These are phyloP conservation scores for Cyprinodon variegatus DNA, from an alignment of 2,113 vertebrate species.

Conservation along the genomic window DNA sequence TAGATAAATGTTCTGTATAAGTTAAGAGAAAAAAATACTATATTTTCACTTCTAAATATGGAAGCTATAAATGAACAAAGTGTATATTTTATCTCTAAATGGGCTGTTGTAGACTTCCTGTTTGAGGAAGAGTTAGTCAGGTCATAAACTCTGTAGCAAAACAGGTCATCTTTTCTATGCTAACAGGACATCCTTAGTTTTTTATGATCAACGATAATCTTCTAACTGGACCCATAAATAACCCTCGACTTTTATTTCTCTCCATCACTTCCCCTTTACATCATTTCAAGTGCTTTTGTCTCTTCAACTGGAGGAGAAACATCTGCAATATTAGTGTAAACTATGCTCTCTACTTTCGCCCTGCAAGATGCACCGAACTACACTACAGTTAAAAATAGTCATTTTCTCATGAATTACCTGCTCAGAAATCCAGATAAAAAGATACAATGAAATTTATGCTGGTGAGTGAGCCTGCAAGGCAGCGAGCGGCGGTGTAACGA, in stretches of 20 bases:
- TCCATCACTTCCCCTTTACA: background rate
- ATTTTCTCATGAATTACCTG: too few species aligned
- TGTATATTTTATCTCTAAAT: too few species aligned
- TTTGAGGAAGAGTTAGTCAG: background rate
- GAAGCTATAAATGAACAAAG: too few species aligned
- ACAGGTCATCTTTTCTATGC: background rate
- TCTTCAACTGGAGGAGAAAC: background rate
- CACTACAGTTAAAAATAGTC: too few species aligned
- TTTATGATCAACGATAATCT: background rate
- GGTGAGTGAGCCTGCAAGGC: constrained; percentile 11
- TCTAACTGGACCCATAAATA: background rate
- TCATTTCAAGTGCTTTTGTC: background rate
- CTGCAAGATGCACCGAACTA: background rate
- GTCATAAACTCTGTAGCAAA: background rate
- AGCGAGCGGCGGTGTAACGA: constrained; percentile 4
- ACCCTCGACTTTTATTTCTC: background rate
- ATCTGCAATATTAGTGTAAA: background rate
- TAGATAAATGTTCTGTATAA: too few species aligned
- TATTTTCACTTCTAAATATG: too few species aligned
- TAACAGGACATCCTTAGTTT: background rate
- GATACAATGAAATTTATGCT: constrained; percentile 2
- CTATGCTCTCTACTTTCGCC: background rate
- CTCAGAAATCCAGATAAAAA: constrained; percentile 3
- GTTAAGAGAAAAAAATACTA: too few species aligned
- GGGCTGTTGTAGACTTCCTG: too few species aligned